phyloP scores from a whole-genome alignment of 1,140 invertebrate genomes.

The Halyomorpha halys region DNA sequence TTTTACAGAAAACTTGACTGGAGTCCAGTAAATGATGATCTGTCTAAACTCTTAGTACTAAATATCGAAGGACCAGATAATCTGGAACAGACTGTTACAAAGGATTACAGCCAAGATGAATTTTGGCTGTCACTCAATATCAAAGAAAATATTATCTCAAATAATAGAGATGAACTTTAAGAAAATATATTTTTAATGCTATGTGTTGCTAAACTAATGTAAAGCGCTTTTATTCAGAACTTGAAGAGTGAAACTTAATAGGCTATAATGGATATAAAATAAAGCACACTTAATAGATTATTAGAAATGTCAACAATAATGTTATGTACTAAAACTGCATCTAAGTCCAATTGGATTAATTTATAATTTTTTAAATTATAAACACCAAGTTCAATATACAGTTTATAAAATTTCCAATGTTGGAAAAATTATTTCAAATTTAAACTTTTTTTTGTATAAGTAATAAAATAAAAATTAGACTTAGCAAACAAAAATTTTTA shows the following conservation, averaged over 20 bases:
- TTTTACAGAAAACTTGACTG: slow-evolving; percentile 5
- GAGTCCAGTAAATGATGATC: neutral
- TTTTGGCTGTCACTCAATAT: neutral
- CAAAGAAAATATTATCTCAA: slow-evolving; percentile 1
- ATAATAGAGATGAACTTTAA: neutral
- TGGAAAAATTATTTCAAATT: too few species aligned
- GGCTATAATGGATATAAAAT: neutral
- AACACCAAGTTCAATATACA: too few species aligned
- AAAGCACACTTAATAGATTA: neutral
- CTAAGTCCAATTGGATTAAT: neutral
- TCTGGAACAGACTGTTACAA: neutral
- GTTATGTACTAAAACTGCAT: neutral
- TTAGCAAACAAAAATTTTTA: too few species aligned
- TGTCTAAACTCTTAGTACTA: neutral
- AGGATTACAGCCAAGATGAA: neutral
- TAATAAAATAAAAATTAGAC: too few species aligned
- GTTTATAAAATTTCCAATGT: too few species aligned
- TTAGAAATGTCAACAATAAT: neutral
- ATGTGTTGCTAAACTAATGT: neutral
- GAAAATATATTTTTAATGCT: too few species aligned
- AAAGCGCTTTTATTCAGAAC: neutral
- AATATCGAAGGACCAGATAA: neutral
- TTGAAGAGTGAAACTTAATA: neutral
- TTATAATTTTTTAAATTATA: too few species aligned
- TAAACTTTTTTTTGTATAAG: too few species aligned